Conservation (phyloP, 2,888 invertebrate genomes). For the Sphaerophoria rueppellii region DNA sequence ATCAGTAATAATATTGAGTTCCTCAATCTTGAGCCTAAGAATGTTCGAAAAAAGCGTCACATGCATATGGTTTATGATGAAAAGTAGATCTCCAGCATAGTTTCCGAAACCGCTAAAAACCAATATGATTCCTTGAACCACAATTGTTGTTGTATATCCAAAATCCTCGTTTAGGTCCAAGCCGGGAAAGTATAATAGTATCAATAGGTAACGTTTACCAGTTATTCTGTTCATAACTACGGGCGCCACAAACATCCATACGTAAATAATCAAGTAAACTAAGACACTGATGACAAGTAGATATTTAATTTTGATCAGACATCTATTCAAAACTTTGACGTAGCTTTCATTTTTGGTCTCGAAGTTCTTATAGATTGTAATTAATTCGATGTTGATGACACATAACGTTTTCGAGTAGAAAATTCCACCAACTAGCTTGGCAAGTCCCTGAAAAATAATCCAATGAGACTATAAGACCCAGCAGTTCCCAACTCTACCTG, state of each 20-base stretch:
- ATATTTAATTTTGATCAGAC: not conserved
- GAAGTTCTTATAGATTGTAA: conserved; percentile 31
- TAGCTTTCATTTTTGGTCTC: conserved; percentile 24
- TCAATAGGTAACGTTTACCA: conserved; percentile 59
- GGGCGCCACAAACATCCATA: conserved; percentile 44
- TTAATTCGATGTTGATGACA: not conserved
- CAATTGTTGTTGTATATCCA: conserved; percentile 72
- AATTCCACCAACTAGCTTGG: conserved; percentile 44
- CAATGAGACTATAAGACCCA: no score
- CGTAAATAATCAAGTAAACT: conserved; percentile 4
- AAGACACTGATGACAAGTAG: conserved; percentile 1
- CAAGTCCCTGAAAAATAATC: not conserved
- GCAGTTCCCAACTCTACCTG: conserved; percentile 30
- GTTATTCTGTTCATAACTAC: conserved; percentile 26
- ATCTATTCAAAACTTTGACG: conserved; percentile 2
- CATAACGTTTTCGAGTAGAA: not conserved
- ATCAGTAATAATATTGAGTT: conserved; percentile 64
- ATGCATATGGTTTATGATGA: conserved; percentile 73
- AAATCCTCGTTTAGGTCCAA: conserved; percentile 69
- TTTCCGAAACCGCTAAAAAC: conserved; percentile 73
- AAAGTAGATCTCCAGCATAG: conserved; percentile 75
- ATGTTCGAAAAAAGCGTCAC: conserved; percentile 73
- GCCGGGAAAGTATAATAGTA: conserved; percentile 75
- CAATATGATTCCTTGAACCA: conserved; percentile 61
- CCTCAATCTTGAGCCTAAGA: conserved; percentile 72